phyloP scores from a whole-genome alignment of 2,797 vertebrate genomes.

The Betta splendens region DNA sequence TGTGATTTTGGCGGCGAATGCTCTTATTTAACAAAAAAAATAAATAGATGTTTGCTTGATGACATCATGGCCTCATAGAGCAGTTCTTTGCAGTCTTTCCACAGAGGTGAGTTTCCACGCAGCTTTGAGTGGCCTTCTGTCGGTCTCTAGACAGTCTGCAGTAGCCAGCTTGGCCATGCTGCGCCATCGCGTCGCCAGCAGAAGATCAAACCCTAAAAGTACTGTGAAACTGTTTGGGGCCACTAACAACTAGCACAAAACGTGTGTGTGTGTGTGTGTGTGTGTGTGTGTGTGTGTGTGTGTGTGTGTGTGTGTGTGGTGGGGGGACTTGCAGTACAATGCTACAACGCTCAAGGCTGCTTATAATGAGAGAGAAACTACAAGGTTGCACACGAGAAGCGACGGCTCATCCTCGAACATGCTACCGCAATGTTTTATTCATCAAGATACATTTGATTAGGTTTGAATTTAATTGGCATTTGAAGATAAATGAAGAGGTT shows the following conservation, averaged over 20 bases:
- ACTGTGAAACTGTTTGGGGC: conserved; percentile 54
- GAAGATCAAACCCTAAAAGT: conserved; percentile 60
- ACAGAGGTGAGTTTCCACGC: conserved; percentile 2
- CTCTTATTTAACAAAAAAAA: too few species aligned
- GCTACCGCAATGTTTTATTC: conserved; percentile 71
- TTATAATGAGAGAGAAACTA: conserved; percentile 42
- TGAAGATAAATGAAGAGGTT: conserved; percentile 61
- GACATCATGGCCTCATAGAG: conserved; percentile 1
- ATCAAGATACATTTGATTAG: conserved; percentile 66
- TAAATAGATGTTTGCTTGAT: not conserved
- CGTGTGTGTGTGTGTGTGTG: conserved; percentile 19
- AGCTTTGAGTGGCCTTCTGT: conserved; percentile 12
- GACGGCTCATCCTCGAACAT: conserved; percentile 50
- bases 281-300: conserved; percentile 26
- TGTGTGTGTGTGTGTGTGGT: conserved; percentile 9
- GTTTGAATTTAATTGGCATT: conserved; percentile 71
- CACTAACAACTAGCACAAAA: conserved; percentile 38
- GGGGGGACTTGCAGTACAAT: conserved; percentile 4
- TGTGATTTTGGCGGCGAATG: not conserved
- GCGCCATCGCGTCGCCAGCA: conserved; percentile 25
- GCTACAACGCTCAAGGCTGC: conserved; percentile 43
- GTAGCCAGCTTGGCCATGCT: conserved; percentile 26
- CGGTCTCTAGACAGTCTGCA: conserved; percentile 8
- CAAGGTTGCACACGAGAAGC: conserved; percentile 40
- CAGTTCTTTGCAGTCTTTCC: not conserved